These are phyloP conservation scores for Antennarius striatus DNA, from an alignment of 2,113 vertebrate species.

Conservation along the genomic window DNA sequence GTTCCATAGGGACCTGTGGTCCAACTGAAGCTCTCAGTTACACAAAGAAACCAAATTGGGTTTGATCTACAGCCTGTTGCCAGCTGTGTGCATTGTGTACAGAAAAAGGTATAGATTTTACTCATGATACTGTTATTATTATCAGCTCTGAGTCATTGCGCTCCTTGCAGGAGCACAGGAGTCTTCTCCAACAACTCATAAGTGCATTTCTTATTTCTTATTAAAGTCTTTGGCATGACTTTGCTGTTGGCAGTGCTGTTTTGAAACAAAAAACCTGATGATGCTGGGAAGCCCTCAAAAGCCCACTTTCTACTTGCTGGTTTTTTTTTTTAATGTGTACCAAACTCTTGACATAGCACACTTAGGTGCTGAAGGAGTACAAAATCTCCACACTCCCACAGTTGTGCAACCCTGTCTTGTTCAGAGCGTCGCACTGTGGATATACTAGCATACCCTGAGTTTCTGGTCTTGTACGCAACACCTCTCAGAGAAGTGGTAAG, in stretches of 20 bases:
- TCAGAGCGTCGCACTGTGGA: constrained; percentile 66
- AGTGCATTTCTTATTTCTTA: constrained; percentile 26
- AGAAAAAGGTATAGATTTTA: constrained; percentile 45
- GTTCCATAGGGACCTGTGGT: constrained; percentile 63
- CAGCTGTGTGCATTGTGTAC: constrained; percentile 64
- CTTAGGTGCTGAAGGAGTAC: constrained; percentile 33
- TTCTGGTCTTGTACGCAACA: no score
- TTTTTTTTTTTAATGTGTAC: constrained; percentile 20
- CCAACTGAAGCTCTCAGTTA: constrained; percentile 72
- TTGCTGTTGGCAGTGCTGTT: constrained; percentile 16
- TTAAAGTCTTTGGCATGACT: constrained; percentile 33
- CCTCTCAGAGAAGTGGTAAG: no score
- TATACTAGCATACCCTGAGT: constrained; percentile 30
- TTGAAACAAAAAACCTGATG: constrained; percentile 6
- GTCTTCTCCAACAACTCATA: constrained; percentile 27
- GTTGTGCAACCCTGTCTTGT: constrained; percentile 36
- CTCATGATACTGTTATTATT: constrained; percentile 55
- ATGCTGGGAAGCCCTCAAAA: constrained; percentile 3
- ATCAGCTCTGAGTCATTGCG: constrained; percentile 47
- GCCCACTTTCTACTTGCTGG: background rate
- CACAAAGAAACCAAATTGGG: constrained; percentile 72
- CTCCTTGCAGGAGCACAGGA: constrained; percentile 3
- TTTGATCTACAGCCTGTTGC: constrained; percentile 68
- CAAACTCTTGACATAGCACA: constrained; percentile 47
- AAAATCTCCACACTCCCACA: constrained; percentile 49